Evolutionary conservation across 2,113 vertebrate species (phyloP).

Genomic region (Bothrops jararaca): DNA sequence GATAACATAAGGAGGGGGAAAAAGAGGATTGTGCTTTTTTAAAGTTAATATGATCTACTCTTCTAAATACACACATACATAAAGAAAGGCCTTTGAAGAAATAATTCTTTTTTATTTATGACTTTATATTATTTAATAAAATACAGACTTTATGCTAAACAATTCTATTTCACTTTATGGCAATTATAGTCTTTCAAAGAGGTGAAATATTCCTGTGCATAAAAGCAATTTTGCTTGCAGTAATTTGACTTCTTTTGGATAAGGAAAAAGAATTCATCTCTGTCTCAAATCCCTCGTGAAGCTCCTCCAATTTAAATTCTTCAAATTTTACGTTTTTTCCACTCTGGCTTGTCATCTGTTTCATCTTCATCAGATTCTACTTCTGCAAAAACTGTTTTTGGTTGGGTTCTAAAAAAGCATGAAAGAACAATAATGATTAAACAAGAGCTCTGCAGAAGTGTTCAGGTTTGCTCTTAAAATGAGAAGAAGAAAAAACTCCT

Average conservation of each 20-base stretch:
- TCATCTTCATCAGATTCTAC: constrained; percentile 90
- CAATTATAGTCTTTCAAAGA: constrained; percentile 3
- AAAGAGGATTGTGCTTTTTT: background rate
- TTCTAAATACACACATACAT: background rate
- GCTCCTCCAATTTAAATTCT: constrained; percentile 15
- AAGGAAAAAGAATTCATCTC: constrained; percentile 26
- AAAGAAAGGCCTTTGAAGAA: constrained; percentile 7
- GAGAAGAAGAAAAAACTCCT: background rate
- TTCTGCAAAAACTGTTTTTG: constrained; percentile 88
- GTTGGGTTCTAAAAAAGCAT: constrained; percentile 84
- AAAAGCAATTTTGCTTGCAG: constrained; percentile 37
- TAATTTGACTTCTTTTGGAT: constrained; percentile 15
- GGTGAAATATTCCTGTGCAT: background rate
- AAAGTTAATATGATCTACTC: background rate
- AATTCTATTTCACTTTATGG: constrained; percentile 14
- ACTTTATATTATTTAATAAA: constrained; percentile 35
- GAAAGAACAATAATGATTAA: constrained; percentile 46
- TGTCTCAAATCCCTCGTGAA: constrained; percentile 21
- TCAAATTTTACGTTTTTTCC: constrained; percentile 99
- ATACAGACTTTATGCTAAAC: constrained; percentile 15
- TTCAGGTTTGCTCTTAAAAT: background rate
- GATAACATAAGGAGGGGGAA: background rate
- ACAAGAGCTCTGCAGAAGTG: background rate
- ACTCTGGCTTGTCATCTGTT: constrained; percentile 88
- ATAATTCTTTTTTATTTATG: constrained; percentile 19